A percentile compares a stretch with the other conserved stretches of the same genome.
Conservation (phyloP, 2,113 vertebrate genomes). For the Lampris megalopsis region DNA sequence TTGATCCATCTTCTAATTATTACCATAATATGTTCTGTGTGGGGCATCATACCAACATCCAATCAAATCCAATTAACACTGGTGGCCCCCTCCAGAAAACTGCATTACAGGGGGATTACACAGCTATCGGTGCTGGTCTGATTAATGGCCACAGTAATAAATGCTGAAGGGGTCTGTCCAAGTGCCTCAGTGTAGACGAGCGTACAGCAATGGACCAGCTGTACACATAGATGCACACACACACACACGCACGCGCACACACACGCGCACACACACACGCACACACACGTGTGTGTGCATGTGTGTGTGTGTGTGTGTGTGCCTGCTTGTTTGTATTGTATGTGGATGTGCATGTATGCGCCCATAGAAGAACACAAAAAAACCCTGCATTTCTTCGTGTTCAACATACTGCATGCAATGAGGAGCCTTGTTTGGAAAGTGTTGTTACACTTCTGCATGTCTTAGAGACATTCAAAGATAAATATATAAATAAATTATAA, state of each 20-base stretch:
- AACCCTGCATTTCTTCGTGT: slow-evolving; percentile 60
- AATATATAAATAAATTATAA: neutral
- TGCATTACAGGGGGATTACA: slow-evolving; percentile 82
- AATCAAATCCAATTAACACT: slow-evolving; percentile 84
- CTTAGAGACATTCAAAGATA: neutral
- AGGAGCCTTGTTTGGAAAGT: slow-evolving; percentile 9
- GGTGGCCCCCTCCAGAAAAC: slow-evolving; percentile 77
- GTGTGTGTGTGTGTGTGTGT: too few species aligned
- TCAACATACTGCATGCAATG: slow-evolving; percentile 41
- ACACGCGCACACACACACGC: slow-evolving; percentile 1
- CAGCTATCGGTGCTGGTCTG: slow-evolving; percentile 80
- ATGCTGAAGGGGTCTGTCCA: slow-evolving; percentile 82
- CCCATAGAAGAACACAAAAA: neutral
- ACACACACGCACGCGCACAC: slow-evolving; percentile 28
- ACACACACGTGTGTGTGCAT: neutral
- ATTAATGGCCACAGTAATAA: slow-evolving; percentile 86
- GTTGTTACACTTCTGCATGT: slow-evolving; percentile 18
- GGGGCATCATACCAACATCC: slow-evolving; percentile 81
- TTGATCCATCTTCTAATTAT: slow-evolving; percentile 82
- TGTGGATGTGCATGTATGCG: too few species aligned
- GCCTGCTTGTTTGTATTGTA: too few species aligned
- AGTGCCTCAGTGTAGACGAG: slow-evolving; percentile 74
- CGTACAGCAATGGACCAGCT: slow-evolving; percentile 71
- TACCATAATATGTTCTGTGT: slow-evolving; percentile 81
- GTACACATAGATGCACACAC: slow-evolving; percentile 42